Conservation (phyloP, 2,888 invertebrate species). For the Xylophagus ater region DNA sequence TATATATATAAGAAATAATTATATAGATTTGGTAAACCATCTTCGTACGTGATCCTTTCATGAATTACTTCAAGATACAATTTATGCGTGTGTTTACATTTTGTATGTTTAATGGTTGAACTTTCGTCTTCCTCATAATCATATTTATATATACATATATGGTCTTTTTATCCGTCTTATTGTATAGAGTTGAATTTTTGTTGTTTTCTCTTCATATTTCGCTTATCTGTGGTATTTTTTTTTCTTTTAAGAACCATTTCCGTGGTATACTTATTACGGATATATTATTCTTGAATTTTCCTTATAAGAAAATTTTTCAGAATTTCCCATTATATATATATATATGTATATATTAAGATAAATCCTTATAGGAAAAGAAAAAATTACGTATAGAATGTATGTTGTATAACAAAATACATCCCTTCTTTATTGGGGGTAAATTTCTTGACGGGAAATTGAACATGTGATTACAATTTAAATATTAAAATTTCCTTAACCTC, state of each 20-base stretch:
- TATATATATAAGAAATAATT: no score
- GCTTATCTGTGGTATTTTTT: conserved; percentile 10
- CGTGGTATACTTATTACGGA: conserved; percentile 3
- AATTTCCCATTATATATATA: conserved; percentile 2
- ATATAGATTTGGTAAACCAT: background rate
- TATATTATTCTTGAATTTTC: no score
- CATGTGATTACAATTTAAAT: conserved; percentile 19
- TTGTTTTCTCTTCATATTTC: no score
- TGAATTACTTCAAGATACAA: conserved; percentile 2
- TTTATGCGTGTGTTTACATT: conserved; percentile 13
- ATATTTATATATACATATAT: no score
- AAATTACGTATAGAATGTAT: no score
- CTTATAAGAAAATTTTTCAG: conserved; percentile 7
- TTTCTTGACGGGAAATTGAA: conserved; percentile 18
- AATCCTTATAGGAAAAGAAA: no score
- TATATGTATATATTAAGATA: conserved; percentile 4
- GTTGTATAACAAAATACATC: no score
- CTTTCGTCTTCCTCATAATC: no score
- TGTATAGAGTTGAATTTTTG: no score
- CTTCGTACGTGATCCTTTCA: conserved; percentile 6
- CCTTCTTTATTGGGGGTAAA: no score
- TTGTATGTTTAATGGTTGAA: conserved; percentile 14
- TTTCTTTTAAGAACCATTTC: conserved; percentile 8
- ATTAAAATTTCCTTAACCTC: conserved; percentile 17
- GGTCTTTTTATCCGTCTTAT: no score